Conservation (phyloP, 2,888 invertebrate genomes). For the Gymnocheta viridis region DNA sequence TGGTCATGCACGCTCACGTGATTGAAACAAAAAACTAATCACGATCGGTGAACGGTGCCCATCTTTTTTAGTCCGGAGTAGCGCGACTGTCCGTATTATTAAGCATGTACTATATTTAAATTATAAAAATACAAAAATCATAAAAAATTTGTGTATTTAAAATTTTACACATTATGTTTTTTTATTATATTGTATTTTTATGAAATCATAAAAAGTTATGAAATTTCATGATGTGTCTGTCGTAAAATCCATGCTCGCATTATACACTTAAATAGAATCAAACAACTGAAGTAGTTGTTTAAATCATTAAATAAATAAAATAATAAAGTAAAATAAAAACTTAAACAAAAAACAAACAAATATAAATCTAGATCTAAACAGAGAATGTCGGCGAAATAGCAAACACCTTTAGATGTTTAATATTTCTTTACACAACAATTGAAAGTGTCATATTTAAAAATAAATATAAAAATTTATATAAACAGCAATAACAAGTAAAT, state of each 20-base stretch:
- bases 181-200: no score
- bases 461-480: neutral
- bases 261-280: constrained; percentile 20
- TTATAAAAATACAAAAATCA: no score
- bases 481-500: neutral
- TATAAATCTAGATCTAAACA: constrained; percentile 57
- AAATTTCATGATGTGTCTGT: constrained; percentile 8
- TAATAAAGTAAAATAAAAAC: constrained; percentile 37
- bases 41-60: no score
- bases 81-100: no score
- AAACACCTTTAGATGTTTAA: constrained; percentile 65
- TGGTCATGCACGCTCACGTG: no score
- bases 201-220: neutral
- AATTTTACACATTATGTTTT: no score
- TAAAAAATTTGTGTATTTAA: no score
- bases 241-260: neutral
- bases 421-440: constrained; percentile 71
- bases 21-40: no score
- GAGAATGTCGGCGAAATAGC: constrained; percentile 64
- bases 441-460: constrained; percentile 71
- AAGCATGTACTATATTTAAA: no score
- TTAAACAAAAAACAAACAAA: constrained; percentile 43
- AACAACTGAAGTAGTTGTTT: constrained; percentile 59
- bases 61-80: no score
- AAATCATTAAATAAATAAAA: constrained; percentile 62